Base-by-base conservation (phyloP, 1,140 invertebrate species). In the Sitodiplosis mosellana region DNA sequence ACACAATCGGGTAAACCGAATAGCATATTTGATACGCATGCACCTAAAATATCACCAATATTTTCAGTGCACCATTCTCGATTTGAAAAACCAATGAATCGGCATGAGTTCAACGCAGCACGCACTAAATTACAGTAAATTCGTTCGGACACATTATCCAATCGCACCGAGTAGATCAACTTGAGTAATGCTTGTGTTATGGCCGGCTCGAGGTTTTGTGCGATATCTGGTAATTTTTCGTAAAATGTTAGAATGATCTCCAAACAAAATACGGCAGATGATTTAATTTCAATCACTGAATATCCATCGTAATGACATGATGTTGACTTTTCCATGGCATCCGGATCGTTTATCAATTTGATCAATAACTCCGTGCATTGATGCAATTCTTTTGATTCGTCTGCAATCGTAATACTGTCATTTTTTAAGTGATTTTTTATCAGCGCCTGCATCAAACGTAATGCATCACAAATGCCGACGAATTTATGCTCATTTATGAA, bases 1-100 rank as follows among this genome's bases (percentile, higher is more conserved):
- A 53, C 18, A 46, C 63, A 59, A 2, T 57, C 64, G 14, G 63
- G 63, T 2, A 70, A 55, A 14, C 69, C 67, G 50, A 66, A 66
- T 43, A 71, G 62, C 52, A 76, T 59, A 50, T 69, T 74, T 4
- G 59, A 56, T 52, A 71, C 69, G 1, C 69, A 53, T 0, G 75
- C 52, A 14, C 76, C 75, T 19, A 77, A 56, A 47, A 74, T 50
- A 45, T 73, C 59, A 0, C 72, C 69, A 12, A 69, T 49, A 48
- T 65, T 46, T 27, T 51, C 34, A 8, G 51, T 45, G 37, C 55
- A 49, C 48, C 53, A 56, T 8, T 52, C 48, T 20, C 20, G 37
- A 49, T 55, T 45, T 49, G 8, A 14, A n/a, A 36, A n/a, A 12
- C 19, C 14, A 17, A 49, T 49, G 7, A 33, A 21, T 41, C 40